Evolutionary conservation across 2,888 invertebrate genomes (phyloP).

Genomic region (Platycheirus rosarum): DNA sequence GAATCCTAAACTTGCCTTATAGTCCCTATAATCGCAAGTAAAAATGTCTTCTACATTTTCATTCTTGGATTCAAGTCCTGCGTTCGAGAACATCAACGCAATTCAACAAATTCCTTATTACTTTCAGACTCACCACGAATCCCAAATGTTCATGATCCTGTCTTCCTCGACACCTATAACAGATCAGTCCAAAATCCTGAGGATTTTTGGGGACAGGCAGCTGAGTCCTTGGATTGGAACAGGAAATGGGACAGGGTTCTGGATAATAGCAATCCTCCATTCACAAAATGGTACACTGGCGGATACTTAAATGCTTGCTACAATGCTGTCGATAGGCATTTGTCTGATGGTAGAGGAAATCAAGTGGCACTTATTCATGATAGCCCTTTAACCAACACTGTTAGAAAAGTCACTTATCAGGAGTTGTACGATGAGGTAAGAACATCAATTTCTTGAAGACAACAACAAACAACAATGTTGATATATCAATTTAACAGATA

Average conservation of each 20-base stretch:
- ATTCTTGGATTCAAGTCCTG: no score
- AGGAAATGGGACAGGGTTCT: conserved; percentile 93
- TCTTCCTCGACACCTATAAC: conserved; percentile 86
- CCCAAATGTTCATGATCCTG: conserved; percentile 80
- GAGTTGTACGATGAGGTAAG: conserved; percentile 90
- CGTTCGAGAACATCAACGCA: no score
- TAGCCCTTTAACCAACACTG: conserved; percentile 92
- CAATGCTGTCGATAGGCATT: conserved; percentile 96
- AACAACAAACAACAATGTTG: background rate
- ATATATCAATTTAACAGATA: conserved; percentile 69
- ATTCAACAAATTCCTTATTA: no score
- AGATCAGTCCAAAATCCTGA: conserved; percentile 90
- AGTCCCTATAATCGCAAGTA: no score
- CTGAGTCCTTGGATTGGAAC: conserved; percentile 89
- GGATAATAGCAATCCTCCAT: conserved; percentile 92
- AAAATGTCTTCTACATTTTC: no score
- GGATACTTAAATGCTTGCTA: conserved; percentile 96
- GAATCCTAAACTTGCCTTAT: no score
- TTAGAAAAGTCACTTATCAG: conserved; percentile 90
- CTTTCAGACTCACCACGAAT: conserved; percentile 56
- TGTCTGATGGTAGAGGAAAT: conserved; percentile 89
- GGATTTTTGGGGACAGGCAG: conserved; percentile 94
- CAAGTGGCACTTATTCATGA: conserved; percentile 94
- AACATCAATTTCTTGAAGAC: background rate
- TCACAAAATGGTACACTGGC: conserved; percentile 94